Base-by-base conservation (phyloP, 2,888 invertebrate genomes). In the Papilio protenor region DNA sequence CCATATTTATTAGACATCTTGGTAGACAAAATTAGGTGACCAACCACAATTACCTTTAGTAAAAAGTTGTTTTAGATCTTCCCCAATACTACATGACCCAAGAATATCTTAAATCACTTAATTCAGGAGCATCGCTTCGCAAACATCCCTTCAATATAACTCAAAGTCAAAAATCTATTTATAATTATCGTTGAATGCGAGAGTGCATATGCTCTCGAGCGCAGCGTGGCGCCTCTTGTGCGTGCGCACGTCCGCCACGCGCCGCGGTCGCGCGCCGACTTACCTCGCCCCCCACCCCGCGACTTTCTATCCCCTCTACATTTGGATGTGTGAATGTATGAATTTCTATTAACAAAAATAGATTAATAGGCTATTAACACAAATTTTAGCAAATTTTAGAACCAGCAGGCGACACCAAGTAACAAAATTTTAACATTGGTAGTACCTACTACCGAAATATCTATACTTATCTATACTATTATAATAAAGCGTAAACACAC, bases 121-220 rank as follows among this genome's bases (percentile, higher is more conserved):
- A 59, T 33, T 40, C 66, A 66, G 11, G n/a, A 66, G 45, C 33
- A 64, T 64, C 64, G 64, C 64, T 64, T 64, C 33, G 40, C 33
- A 33, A 64, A 18, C 18, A 18, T 64, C 64, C 64, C 66, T 66
- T 66, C 66, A 66, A 66, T 66, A 66, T 45, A 66, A 12, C n/a
- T 12, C 66, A 66, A 21, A 66, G 66, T 66, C 45, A 66, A 40
- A 33, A 66, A 45, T 55, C 57, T 11, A 77, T 66, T 66, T 47
- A 79, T 84, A 83, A 84, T 84, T 84, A 82, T 80, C 70, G 47
- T 77, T 80, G 81, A 82, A 83, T 81, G 82, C 82, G 47, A 79
- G 76, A 78, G 78, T 83, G 90, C 92, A 93, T 93, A 93, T 93
- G 93, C 91, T 90, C 93, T 92, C 86, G 86, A 92, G 82, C 91